Evolutionary conservation across 2,113 vertebrate species (phyloP).

Genomic region (Malaclemys terrapin): DNA sequence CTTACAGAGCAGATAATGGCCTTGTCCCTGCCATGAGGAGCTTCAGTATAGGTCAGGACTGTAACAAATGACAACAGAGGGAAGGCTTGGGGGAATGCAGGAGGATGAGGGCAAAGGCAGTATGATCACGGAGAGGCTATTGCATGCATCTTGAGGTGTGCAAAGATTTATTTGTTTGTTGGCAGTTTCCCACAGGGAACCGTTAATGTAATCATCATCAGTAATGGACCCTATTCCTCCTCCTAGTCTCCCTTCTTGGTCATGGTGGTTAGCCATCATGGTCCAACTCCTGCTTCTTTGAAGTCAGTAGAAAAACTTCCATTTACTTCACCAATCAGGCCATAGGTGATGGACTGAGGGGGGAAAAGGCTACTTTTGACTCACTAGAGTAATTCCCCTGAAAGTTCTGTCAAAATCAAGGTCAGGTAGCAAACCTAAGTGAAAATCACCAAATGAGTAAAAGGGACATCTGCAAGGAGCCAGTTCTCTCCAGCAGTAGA

Average conservation of each 20-base stretch:
- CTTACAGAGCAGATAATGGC: neutral
- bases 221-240: neutral
- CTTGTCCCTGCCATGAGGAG: neutral
- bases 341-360: neutral
- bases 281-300: neutral
- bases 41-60: neutral
- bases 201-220: neutral
- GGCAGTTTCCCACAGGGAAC: neutral
- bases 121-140: neutral
- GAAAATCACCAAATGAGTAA: conserved; percentile 14
- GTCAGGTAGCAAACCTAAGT: conserved; percentile 44
- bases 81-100: neutral
- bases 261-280: neutral
- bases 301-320: neutral
- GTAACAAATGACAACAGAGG: neutral
- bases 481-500: neutral
- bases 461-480: conserved; percentile 35
- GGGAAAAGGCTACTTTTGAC: neutral
- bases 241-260: neutral
- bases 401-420: conserved; percentile 35
- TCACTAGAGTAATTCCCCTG: neutral
- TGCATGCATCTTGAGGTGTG: conserved; percentile 6
- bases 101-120: neutral
- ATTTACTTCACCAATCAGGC: conserved; percentile 17
- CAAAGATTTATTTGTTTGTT: neutral